Evolutionary conservation across 2,113 vertebrate genomes (phyloP), one percentile per base, ranked within the genome.

Genomic region (Chitala chitala): DNA sequence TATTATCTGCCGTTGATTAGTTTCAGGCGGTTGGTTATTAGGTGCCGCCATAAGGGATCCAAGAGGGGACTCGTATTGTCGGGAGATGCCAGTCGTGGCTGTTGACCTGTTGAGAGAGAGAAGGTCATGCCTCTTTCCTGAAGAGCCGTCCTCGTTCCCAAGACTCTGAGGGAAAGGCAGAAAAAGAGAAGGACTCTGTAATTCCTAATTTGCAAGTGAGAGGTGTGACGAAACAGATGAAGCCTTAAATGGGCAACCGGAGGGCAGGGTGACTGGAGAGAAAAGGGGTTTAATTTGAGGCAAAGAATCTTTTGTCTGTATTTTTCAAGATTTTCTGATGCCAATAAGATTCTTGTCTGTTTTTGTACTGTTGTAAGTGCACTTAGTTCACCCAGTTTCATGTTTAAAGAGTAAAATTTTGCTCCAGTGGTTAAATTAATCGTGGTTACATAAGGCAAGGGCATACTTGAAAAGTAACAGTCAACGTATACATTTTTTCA

Each of bases 1-100:
- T 83, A 86, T 81, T 83, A 89, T 86, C 82, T 83, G 76, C 74
- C 71, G 50, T 78, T 88, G 85, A 88, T 90, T 85, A 85, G 75
- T 77, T 79, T 82, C 76, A 69, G 79, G 44, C 44, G 64, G 58
- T 33, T 12, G 51, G 71, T 75, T 83, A 83, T 82, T 80, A 79
- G 77, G 73, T 76, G 79, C 74, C 51, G 77, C 78, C 78, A 72
- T 74, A 80, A 73, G 77, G 80, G 44, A 73, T 69, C 56, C 61
- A 10, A 38, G 44, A 20, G 61, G 64, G 66, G 33, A 59, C 74
- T 44, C 24, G 58, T 64, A 20, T 68, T 80, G 74, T 80, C 77
- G 68, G 59, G 40, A 80, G 44, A 69, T 59, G 56, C 31, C 50
- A 24, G 31, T 36, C 76, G 40, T 69, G 50, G 55, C 40, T 70